Evolutionary conservation across 2,888 invertebrate species (phyloP).

Genomic region (Lasioglossum malachurum): DNA sequence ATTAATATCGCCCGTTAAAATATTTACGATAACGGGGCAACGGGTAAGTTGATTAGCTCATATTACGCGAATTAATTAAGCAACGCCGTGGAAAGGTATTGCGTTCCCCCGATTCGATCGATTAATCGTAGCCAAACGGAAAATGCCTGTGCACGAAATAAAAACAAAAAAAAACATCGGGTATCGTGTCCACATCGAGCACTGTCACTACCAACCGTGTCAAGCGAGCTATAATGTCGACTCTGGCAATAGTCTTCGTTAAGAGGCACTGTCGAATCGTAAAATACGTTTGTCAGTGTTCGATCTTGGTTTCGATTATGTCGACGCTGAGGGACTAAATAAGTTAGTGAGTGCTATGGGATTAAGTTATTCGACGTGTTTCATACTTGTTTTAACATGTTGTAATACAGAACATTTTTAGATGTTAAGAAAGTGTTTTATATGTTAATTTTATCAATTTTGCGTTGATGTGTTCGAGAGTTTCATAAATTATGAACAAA

Average conservation of each 20-base stretch:
- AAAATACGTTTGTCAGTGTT: neutral
- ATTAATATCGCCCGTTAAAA: slow-evolving; percentile 66
- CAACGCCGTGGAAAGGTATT: slow-evolving; percentile 36
- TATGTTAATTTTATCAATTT: neutral
- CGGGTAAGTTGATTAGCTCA: slow-evolving; percentile 58
- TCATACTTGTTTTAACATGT: neutral
- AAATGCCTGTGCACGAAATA: neutral
- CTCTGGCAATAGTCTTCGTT: neutral
- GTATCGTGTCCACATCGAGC: neutral
- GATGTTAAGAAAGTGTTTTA: neutral
- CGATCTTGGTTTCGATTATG: neutral
- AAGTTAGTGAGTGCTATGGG: neutral
- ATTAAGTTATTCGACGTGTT: neutral
- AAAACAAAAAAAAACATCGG: neutral
- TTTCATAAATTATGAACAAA: neutral
- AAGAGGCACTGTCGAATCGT: neutral
- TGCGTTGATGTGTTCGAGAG: neutral
- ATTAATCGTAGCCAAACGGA: neutral
- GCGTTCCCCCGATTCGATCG: slow-evolving; percentile 11
- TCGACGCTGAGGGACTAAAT: neutral
- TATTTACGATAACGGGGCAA: slow-evolving; percentile 56
- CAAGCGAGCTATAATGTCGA: neutral
- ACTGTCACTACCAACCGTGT: neutral
- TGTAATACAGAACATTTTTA: neutral
- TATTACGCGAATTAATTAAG: slow-evolving; percentile 66